Evolutionary conservation across 53 echinoderm and acorn worm species (phyloP), one percentile per base, ranked within the genome.

Genomic region (Crossaster papposus): DNA sequence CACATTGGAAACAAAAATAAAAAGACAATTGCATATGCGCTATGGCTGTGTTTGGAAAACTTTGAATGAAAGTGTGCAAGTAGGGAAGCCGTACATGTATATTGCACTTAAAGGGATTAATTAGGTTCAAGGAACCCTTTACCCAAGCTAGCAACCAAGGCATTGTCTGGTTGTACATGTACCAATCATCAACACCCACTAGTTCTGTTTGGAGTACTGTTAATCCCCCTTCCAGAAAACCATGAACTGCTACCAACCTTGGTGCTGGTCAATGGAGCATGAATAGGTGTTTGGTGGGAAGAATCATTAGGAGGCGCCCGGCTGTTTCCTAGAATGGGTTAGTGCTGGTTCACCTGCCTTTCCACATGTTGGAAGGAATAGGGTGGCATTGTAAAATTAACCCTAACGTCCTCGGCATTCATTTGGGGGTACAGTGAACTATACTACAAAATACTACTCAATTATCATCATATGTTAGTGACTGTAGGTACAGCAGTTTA

Each of bases 241-340:
- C 52, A 30, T 73, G 50, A 52, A 72, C 71, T 51, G 51, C 17
- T 53, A 72, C 18, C 31, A 54, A 85, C 54, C 72, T 52, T 72
- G 54, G 73, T 24, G 22, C 72, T 0, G 50, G 30, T 72, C 72
- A 71, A 17, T 71, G 53, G 72, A 4, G 54, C 54, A 72, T 50
- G 73, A 71, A 52, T 58, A 34, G 30, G 30, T 58, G 26, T 13
- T 20, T 80, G 58, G 63, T 22, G 51, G n/a, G n/a, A n/a, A n/a
- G 35, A 35, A 70, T 72, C n/a, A 30, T 85, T 36, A 36, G 53
- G 53, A 50, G 73, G 53, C n/a, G n/a, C 65, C 38, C 1, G 38
- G 70, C 82, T 36, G 65, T 82, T 82, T 82, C 82, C 68, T 24
- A 29, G 82, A 82, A 82, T 37, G 53, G 65, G 58, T 80, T 82